Percentiles rank a stretch among this genome's conserved stretches.
Conservation (phyloP, 2,888 invertebrate species). For the Drosophila phalerata region DNA sequence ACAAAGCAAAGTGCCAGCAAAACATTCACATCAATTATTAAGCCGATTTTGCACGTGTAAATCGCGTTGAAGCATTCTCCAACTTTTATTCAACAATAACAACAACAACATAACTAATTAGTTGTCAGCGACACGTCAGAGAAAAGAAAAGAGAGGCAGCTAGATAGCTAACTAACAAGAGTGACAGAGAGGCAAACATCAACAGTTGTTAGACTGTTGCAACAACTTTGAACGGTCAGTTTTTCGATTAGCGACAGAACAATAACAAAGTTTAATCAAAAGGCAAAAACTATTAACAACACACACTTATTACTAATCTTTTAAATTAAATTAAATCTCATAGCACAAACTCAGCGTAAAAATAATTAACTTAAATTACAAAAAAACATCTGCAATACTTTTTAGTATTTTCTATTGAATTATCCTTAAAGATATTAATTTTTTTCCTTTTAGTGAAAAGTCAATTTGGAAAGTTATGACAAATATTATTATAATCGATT, state of each 20-base stretch:
- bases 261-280: slow-evolving; percentile 16
- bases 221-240: slow-evolving; percentile 24
- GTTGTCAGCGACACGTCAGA: slow-evolving; percentile 54
- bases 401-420: too few relatives aligned
- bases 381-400: too few relatives aligned
- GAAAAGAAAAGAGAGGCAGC: background rate
- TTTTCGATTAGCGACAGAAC: slow-evolving; percentile 20
- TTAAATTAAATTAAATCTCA: background rate
- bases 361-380: too few relatives aligned
- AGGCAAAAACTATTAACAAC: slow-evolving; percentile 3
- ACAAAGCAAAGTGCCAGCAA: slow-evolving; percentile 55
- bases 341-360: background rate
- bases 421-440: too few relatives aligned
- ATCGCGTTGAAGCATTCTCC: slow-evolving; percentile 41
- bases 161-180: background rate
- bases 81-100: slow-evolving; percentile 14
- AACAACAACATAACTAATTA: slow-evolving; percentile 52
- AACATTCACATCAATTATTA: slow-evolving; percentile 62
- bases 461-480: too few relatives aligned
- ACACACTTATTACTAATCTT: slow-evolving; percentile 9
- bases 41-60: slow-evolving; percentile 61
- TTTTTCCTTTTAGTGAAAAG: too few relatives aligned
- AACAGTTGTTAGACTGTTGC: background rate
- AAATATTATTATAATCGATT: too few relatives aligned
- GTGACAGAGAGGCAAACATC: background rate